A percentile compares a stretch with the other conserved stretches of the same genome.
Conservation (phyloP, 2,888 invertebrate species). For the Trichopoda pennipes region DNA sequence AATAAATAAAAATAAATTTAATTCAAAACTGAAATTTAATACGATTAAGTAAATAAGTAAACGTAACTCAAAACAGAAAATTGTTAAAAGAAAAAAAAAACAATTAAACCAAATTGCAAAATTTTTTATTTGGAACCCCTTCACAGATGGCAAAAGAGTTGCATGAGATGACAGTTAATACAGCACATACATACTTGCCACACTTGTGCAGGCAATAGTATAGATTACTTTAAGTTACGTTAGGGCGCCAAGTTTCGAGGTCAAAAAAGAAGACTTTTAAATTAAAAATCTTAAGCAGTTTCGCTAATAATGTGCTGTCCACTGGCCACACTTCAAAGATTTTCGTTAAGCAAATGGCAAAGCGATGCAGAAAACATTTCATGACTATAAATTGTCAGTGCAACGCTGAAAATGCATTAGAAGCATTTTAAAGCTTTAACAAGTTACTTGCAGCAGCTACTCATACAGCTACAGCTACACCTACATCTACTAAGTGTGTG, state of each 20-base stretch:
- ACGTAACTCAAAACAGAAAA: conserved; percentile 18
- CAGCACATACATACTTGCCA: conserved; percentile 50
- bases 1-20: too few relatives aligned
- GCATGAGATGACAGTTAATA: conserved; percentile 57
- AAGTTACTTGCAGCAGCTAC: conserved; percentile 35
- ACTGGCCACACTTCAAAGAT: conserved; percentile 61
- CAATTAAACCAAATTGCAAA: conserved; percentile 34
- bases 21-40: conserved; percentile 52
- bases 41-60: conserved; percentile 47
- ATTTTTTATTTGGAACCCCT: conserved; percentile 2
- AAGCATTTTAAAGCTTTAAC: conserved; percentile 57
- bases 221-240: conserved; percentile 57
- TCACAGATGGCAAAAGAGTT: conserved; percentile 4
- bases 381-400: conserved; percentile 60
- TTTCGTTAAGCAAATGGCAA: conserved; percentile 39
- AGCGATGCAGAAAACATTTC: conserved; percentile 20
- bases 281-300: conserved; percentile 39
- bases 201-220: conserved; percentile 39
- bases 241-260: conserved; percentile 67
- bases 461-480: too few relatives aligned
- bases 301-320: conserved; percentile 32
- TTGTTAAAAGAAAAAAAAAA: conserved; percentile 12
- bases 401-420: conserved; percentile 51
- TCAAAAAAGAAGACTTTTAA: conserved; percentile 67
- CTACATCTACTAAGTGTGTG: conserved; percentile 13